Conservation (phyloP, 2,888 invertebrate genomes). For the Icerya purchasi region DNA sequence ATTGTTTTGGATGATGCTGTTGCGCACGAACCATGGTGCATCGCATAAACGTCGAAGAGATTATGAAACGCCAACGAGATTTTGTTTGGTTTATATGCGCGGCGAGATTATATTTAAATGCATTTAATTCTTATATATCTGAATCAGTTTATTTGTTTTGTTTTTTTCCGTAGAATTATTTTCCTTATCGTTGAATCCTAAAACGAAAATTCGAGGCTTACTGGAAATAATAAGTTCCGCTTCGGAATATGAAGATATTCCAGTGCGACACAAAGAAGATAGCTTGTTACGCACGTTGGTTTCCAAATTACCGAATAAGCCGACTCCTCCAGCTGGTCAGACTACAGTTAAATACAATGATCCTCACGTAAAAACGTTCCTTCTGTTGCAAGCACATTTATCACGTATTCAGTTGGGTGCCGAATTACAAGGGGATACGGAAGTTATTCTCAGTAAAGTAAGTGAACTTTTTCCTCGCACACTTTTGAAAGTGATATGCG, state of each 20-base stretch:
- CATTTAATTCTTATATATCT: too few relatives aligned
- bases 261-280: constrained; percentile 89
- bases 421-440: constrained; percentile 90
- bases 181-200: constrained; percentile 84
- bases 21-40: too few relatives aligned
- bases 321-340: constrained; percentile 29
- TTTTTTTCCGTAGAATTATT: constrained; percentile 58
- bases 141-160: background rate
- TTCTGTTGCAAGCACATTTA: constrained; percentile 85
- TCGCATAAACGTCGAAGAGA: too few relatives aligned
- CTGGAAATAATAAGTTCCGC: constrained; percentile 96
- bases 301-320: constrained; percentile 38
- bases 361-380: constrained; percentile 90
- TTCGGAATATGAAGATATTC: constrained; percentile 84
- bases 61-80: too few relatives aligned
- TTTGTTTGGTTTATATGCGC: too few relatives aligned
- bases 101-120: too few relatives aligned
- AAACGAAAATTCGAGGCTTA: constrained; percentile 91
- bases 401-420: constrained; percentile 85
- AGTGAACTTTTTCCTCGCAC: constrained; percentile 2
- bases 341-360: constrained; percentile 67
- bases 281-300: constrained; percentile 48
- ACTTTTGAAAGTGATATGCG: too few relatives aligned
- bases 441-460: constrained; percentile 59
- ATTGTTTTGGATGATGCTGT: too few relatives aligned